phyloP scores from a whole-genome alignment of 2,113 vertebrate species.

The Thomomys bottae region DNA sequence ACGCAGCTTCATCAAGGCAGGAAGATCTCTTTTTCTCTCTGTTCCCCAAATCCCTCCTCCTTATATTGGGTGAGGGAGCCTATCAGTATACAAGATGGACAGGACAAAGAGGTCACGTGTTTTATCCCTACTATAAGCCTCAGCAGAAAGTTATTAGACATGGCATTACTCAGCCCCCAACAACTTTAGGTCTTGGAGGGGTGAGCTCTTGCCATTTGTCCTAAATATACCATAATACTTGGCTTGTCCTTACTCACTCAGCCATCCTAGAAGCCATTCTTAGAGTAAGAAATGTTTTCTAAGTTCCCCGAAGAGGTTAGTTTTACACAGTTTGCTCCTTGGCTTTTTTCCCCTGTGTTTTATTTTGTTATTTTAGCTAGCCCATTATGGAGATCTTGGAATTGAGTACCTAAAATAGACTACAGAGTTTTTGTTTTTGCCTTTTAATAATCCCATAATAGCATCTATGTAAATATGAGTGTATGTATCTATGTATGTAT shows the following conservation, averaged over 20 bases:
- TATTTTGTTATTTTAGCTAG: constrained; percentile 2
- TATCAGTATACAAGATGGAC: too few relatives aligned
- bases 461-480: neutral
- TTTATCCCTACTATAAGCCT: too few relatives aligned
- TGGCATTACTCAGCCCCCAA: too few relatives aligned
- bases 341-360: neutral
- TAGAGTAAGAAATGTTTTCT: neutral
- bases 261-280: neutral
- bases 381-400: neutral
- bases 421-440: neutral
- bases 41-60: too few relatives aligned
- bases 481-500: neutral
- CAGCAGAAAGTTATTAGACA: too few relatives aligned
- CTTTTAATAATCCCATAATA: neutral
- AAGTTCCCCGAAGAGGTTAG: neutral
- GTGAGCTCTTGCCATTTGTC: neutral
- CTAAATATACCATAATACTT: neutral
- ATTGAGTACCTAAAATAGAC: neutral
- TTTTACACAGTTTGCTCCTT: neutral
- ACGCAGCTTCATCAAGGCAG: too few relatives aligned
- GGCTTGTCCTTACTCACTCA: neutral
- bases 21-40: too few relatives aligned
- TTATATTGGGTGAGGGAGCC: too few relatives aligned
- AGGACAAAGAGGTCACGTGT: too few relatives aligned
- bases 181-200: neutral